Conservation (phyloP, 2,113 vertebrate genomes). For the Tragelaphus scriptus region DNA sequence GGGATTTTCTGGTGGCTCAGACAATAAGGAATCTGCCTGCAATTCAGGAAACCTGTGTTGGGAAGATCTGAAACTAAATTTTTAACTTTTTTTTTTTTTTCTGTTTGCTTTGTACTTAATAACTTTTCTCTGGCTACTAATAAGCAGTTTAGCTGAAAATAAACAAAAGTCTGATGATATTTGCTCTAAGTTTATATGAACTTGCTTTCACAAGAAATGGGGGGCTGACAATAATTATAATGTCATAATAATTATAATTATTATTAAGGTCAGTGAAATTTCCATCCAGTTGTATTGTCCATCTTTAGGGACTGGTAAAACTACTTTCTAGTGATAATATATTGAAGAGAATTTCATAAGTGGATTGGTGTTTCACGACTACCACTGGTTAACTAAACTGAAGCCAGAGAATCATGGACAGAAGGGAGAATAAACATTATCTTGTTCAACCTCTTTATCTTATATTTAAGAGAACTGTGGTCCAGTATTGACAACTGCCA, state of each 20-base stretch:
- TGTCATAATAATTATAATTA: too few species aligned
- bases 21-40: background rate
- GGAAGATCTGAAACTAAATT: background rate
- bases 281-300: background rate
- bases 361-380: background rate
- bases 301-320: background rate
- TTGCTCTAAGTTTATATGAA: background rate
- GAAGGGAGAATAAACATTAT: background rate
- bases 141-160: background rate
- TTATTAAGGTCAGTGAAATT: background rate
- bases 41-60: background rate
- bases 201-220: background rate
- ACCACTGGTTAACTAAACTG: background rate
- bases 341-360: background rate
- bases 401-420: background rate
- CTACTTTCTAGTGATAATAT: background rate
- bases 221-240: too few species aligned
- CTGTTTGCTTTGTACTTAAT: constrained; percentile 26
- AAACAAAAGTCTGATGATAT: background rate
- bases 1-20: background rate
- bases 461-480: background rate
- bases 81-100: constrained; percentile 9
- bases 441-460: background rate
- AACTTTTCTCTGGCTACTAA: constrained; percentile 28
- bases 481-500: background rate